Conservation (phyloP, 2,797 vertebrate genomes). For the Pempheris klunzingeri region DNA sequence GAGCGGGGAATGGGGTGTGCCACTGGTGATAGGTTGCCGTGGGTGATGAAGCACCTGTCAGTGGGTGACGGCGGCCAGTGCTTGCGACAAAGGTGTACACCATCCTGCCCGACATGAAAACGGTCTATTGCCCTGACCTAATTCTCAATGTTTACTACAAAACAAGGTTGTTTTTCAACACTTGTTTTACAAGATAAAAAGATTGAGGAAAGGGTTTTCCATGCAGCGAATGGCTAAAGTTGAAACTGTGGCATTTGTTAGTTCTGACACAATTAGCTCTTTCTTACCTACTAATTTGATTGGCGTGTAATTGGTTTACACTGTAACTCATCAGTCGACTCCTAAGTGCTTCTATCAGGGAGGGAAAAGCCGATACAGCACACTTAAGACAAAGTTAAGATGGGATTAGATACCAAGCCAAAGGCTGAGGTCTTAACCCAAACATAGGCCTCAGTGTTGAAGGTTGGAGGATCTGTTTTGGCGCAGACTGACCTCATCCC, state of each 20-base stretch:
- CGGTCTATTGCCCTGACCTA: slow-evolving; percentile 15
- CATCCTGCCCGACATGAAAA: not conserved
- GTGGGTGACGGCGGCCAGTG: not conserved
- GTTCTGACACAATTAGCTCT: slow-evolving; percentile 11
- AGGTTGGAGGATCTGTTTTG: slow-evolving; percentile 3
- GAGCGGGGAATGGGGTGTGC: slow-evolving; percentile 4
- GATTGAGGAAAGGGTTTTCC: slow-evolving; percentile 3
- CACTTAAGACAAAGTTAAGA: not conserved
- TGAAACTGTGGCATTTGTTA: slow-evolving; percentile 6
- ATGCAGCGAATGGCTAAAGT: not conserved
- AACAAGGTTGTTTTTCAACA: slow-evolving; percentile 30
- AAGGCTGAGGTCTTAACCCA: not conserved
- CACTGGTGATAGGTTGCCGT: slow-evolving; percentile 20
- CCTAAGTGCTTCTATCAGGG: slow-evolving; percentile 9
- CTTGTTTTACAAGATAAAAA: slow-evolving; percentile 25
- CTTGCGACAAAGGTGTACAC: slow-evolving; percentile 18
- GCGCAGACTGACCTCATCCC: slow-evolving; percentile 39
- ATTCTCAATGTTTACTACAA: slow-evolving; percentile 25
- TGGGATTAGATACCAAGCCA: slow-evolving; percentile 1
- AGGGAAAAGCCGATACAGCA: not conserved
- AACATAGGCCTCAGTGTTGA: not conserved
- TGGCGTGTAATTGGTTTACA: slow-evolving; percentile 27
- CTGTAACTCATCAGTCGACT: not conserved
- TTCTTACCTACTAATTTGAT: slow-evolving; percentile 31
- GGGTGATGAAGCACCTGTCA: slow-evolving; percentile 54